phyloP scores from a whole-genome alignment of 2,797 vertebrate species.

The Syncerus caffer region DNA sequence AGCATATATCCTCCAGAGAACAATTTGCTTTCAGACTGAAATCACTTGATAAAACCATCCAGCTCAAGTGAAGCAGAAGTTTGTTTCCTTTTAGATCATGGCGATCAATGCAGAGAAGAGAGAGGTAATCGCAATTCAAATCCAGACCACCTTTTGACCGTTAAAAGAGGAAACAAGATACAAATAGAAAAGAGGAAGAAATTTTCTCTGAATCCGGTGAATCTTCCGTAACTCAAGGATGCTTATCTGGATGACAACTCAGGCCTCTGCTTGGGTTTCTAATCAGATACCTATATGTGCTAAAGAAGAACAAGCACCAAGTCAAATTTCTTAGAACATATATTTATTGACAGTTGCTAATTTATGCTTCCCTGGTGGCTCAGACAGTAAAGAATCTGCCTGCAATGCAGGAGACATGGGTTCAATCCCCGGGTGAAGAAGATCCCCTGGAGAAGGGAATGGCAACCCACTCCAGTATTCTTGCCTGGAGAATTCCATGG shows the following conservation, averaged over 20 bases:
- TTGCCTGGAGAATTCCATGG: neutral
- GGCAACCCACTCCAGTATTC: neutral
- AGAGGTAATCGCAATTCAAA: slow-evolving; percentile 5
- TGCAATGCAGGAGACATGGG: neutral
- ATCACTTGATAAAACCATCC: slow-evolving; percentile 30
- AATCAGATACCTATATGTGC: neutral
- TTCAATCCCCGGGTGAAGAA: neutral
- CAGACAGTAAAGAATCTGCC: neutral
- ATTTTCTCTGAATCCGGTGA: neutral
- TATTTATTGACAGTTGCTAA: neutral
- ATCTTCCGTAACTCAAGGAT: neutral
- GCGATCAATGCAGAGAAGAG: neutral
- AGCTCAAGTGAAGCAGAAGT: slow-evolving; percentile 24
- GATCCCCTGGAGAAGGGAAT: neutral
- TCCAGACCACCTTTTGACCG: neutral
- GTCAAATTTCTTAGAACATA: neutral
- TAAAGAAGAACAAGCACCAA: neutral
- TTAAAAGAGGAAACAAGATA: neutral
- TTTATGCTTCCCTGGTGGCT: neutral
- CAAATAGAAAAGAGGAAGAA: neutral
- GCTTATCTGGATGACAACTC: neutral
- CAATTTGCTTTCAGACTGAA: slow-evolving; percentile 45
- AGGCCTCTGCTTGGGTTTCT: neutral
- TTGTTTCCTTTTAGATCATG: slow-evolving; percentile 72
- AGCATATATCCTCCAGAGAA: slow-evolving; percentile 14